phyloP scores from a whole-genome alignment of 2,113 vertebrate species.

The Antechinus stuartii region DNA sequence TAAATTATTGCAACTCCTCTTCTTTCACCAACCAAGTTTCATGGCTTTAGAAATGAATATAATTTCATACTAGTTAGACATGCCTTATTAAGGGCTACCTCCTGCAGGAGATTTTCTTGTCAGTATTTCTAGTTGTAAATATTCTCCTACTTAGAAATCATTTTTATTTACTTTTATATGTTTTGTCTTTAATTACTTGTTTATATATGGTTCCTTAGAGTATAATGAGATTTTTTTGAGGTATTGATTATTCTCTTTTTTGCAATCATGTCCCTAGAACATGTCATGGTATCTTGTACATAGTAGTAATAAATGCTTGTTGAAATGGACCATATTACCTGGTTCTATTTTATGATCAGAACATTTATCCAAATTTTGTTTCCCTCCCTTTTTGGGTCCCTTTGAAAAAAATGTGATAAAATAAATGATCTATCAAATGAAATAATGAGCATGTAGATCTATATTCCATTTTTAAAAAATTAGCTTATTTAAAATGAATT shows the following conservation, averaged over 20 bases:
- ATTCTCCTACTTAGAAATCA: not conserved
- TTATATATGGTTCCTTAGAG: not conserved
- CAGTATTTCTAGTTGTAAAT: not conserved
- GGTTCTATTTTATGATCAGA: not conserved
- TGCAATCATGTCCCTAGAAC: not conserved
- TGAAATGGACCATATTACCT: not conserved
- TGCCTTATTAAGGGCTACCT: not conserved
- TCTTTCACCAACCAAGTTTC: slow-evolving; percentile 59
- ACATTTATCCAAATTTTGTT: not conserved
- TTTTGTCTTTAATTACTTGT: not conserved
- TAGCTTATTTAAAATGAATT: not conserved
- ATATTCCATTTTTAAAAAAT: not conserved
- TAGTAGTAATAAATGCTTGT: not conserved
- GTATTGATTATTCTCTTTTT: not conserved
- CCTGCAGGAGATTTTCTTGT: not conserved
- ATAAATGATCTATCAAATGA: not conserved
- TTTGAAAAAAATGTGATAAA: not conserved
- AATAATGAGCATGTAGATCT: not conserved
- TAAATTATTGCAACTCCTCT: slow-evolving; percentile 47
- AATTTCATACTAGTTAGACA: slow-evolving; percentile 49
- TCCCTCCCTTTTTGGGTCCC: not conserved
- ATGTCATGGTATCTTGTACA: not conserved
- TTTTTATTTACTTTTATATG: not conserved
- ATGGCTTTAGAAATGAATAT: slow-evolving; percentile 58
- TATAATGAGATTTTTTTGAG: not conserved